Conservation (phyloP, 2,888 invertebrate species). For the Anarsia innoxiella region DNA sequence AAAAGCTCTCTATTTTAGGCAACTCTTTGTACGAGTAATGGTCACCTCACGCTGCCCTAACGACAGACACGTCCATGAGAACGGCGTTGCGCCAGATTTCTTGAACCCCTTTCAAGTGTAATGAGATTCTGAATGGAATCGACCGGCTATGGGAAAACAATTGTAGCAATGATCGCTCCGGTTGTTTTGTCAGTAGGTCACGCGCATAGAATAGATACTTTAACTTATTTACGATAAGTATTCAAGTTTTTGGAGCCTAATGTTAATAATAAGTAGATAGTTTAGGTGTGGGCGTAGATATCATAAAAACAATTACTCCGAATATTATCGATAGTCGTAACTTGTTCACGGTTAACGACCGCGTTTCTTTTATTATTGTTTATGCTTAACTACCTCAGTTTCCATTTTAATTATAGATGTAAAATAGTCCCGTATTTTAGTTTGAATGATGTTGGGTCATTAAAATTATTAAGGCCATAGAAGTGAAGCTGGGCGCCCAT, state of each 20-base stretch:
- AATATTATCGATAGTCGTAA: too few relatives aligned
- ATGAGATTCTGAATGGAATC: constrained; percentile 73
- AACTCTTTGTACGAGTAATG: constrained; percentile 74
- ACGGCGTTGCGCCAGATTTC: constrained; percentile 69
- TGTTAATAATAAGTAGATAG: too few relatives aligned
- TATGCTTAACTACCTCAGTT: background rate
- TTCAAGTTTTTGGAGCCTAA: too few relatives aligned
- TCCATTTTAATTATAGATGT: background rate
- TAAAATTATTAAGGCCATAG: constrained; percentile 31
- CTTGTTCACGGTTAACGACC: constrained; percentile 16
- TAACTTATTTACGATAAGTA: too few relatives aligned
- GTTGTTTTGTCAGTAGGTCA: constrained; percentile 65
- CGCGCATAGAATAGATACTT: too few relatives aligned
- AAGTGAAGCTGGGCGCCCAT: constrained; percentile 22
- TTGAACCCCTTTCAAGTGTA: constrained; percentile 67
- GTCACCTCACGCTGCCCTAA: constrained; percentile 75
- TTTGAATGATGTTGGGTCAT: constrained; percentile 26
- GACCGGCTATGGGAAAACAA: constrained; percentile 67
- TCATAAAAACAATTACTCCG: too few relatives aligned
- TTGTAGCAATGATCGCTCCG: constrained; percentile 34
- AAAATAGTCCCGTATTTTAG: background rate
- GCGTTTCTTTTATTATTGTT: too few relatives aligned
- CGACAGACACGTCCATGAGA: constrained; percentile 74
- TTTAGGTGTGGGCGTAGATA: too few relatives aligned
- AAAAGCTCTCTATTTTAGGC: constrained; percentile 76